Conservation (phyloP, 2,113 vertebrate species). For the Propithecus coquereli region DNA sequence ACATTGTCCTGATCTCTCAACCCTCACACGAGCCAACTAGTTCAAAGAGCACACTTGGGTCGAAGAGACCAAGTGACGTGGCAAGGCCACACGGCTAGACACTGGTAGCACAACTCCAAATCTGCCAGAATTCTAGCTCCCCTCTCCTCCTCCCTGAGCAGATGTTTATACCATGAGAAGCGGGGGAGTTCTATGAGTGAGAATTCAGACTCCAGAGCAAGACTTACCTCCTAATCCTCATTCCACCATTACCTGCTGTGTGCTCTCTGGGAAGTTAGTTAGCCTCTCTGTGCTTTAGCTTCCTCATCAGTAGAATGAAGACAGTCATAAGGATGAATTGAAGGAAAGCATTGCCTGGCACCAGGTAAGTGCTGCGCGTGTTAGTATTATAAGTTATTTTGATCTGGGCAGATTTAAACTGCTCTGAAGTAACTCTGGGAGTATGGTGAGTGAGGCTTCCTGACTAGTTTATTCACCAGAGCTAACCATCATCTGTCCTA, state of each 20-base stretch:
- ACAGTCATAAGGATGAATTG: background rate
- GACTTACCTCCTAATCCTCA: background rate
- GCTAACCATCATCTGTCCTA: background rate
- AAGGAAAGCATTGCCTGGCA: background rate
- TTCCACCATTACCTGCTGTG: background rate
- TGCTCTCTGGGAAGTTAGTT: background rate
- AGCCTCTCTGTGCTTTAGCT: background rate
- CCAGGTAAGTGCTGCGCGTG: rapidly evolving
- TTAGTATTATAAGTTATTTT: background rate
- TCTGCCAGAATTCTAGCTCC: background rate
- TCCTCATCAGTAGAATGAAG: background rate
- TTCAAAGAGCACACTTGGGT: background rate
- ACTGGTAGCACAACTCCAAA: background rate
- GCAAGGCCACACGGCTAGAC: background rate
- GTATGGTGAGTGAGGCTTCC: background rate
- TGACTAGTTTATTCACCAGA: background rate
- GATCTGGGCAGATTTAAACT: background rate
- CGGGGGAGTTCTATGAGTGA: background rate
- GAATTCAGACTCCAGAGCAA: background rate
- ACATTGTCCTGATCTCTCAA: background rate
- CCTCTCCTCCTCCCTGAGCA: background rate
- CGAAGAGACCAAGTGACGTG: background rate
- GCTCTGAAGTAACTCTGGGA: background rate
- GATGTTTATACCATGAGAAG: background rate
- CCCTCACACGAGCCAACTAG: background rate